A percentile compares a stretch with the other conserved stretches of the same genome.
These are phyloP conservation scores for Podarcis raffonei DNA, from an alignment of 2,113 vertebrate species.

Conservation along the genomic window DNA sequence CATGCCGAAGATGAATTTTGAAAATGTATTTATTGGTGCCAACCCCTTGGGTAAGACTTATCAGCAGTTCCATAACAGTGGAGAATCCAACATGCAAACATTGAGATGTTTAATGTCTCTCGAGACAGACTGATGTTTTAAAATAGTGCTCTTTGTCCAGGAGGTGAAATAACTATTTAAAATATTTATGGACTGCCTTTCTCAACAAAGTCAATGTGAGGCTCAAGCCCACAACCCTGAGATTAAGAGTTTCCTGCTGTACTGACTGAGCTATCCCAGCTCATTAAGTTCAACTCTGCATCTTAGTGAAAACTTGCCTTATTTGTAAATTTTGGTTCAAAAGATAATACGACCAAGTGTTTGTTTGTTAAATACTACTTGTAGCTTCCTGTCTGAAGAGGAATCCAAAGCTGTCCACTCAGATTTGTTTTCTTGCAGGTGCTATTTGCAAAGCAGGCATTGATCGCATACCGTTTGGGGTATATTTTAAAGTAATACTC, in stretches of 20 bases:
- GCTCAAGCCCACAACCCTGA: no score
- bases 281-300: background rate
- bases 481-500: background rate
- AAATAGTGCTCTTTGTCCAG: background rate
- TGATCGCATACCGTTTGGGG: background rate
- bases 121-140: background rate
- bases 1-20: constrained; percentile 98
- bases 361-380: background rate
- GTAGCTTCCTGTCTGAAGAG: background rate
- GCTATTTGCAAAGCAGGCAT: background rate
- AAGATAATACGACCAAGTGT: background rate
- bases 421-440: background rate
- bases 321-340: background rate
- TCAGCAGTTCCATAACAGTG: background rate
- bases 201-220: background rate
- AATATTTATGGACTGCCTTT: background rate
- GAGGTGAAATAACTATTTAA: background rate
- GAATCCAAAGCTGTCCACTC: background rate
- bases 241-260: no score
- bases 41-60: constrained; percentile 90
- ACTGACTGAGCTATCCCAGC: no score
- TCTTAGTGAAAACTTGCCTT: background rate
- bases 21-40: constrained; percentile 96
- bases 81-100: background rate
- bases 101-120: background rate